Evolutionary conservation across 2,797 vertebrate genomes (phyloP).

Genomic region (Staurois parvus): DNA sequence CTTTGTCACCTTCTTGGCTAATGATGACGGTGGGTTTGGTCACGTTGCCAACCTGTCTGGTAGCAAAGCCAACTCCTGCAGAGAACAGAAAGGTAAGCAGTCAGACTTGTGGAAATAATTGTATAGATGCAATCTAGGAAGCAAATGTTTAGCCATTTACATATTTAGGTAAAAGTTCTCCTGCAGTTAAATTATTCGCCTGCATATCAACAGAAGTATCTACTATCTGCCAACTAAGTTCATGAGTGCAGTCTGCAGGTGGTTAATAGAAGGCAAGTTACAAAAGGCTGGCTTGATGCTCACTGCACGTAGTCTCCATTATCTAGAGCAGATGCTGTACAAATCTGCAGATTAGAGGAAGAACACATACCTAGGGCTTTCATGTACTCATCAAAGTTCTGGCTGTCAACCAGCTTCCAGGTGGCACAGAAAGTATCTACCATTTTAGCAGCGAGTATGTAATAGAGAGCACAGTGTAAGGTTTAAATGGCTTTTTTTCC

Average conservation of each 20-base stretch:
- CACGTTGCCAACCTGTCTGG: conserved; percentile 89
- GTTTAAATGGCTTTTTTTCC: conserved; percentile 54
- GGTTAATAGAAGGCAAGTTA: conserved; percentile 7
- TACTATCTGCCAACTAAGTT: background rate
- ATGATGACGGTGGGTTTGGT: conserved; percentile 92
- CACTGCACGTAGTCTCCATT: background rate
- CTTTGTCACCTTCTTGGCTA: conserved; percentile 86
- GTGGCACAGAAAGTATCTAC: conserved; percentile 93
- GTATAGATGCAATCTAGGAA: background rate
- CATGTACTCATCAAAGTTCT: conserved; percentile 95
- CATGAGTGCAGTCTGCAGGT: background rate
- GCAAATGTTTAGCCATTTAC: background rate
- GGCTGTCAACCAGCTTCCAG: conserved; percentile 91
- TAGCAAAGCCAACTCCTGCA: conserved; percentile 89
- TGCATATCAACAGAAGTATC: background rate
- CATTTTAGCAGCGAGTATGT: conserved; percentile 75
- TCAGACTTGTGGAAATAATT: background rate
- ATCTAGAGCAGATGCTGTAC: background rate
- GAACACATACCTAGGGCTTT: conserved; percentile 86
- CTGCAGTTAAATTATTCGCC: background rate
- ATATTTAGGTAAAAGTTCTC: background rate
- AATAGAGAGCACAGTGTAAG: conserved; percentile 7
- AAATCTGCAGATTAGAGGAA: conserved; percentile 12
- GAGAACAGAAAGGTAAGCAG: conserved; percentile 17
- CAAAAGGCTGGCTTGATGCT: conserved; percentile 3